A percentile compares a stretch with the other conserved stretches of the same genome.
Evolutionary conservation across 1,140 invertebrate species (phyloP).

Genomic region (Nymphalis io): DNA sequence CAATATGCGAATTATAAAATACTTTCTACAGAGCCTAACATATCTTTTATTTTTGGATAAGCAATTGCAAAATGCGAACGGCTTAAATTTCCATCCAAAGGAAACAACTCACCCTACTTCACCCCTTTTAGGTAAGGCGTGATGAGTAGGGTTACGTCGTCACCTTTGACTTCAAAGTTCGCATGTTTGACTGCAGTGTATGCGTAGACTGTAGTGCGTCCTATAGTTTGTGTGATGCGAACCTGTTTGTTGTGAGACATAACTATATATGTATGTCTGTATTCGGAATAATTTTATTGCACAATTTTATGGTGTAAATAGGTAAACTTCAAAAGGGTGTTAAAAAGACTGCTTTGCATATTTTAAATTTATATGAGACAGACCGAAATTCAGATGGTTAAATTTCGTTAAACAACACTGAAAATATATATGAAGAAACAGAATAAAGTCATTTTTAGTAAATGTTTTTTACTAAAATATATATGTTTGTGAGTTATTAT

Average conservation of each 20-base stretch:
- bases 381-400: too few species aligned
- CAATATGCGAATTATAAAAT: neutral
- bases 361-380: too few species aligned
- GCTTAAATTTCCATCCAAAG: slow-evolving; percentile 25
- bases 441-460: too few species aligned
- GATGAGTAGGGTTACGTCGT: slow-evolving; percentile 31
- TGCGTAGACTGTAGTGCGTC: slow-evolving; percentile 20
- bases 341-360: too few species aligned
- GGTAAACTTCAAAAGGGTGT: too few species aligned
- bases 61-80: slow-evolving; percentile 2
- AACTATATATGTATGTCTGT: too few species aligned
- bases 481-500: too few species aligned
- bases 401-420: too few species aligned
- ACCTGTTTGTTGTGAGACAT: neutral
- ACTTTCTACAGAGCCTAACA: slow-evolving; percentile 8
- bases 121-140: slow-evolving; percentile 32
- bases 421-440: too few species aligned
- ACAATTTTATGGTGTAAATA: too few species aligned
- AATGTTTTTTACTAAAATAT: too few species aligned
- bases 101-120: slow-evolving; percentile 19
- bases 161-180: slow-evolving; percentile 42
- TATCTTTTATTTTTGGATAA: neutral
- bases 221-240: neutral
- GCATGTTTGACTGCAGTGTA: slow-evolving; percentile 37
- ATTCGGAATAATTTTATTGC: too few species aligned